Conservation (phyloP, 2,888 invertebrate species). For the Dinocampus coccinellae region DNA sequence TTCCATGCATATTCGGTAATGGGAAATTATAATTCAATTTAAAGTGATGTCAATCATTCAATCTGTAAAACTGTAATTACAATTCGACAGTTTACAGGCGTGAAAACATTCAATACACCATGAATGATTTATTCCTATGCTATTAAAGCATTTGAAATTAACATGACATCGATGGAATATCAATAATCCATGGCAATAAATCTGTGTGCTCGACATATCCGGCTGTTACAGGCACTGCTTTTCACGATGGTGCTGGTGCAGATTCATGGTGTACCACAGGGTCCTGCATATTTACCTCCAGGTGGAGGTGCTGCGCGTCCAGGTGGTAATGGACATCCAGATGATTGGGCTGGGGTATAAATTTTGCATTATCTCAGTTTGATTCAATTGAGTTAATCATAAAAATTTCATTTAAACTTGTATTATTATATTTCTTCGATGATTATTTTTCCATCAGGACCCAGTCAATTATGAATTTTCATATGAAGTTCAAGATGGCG, state of each 20-base stretch:
- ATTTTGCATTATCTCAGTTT: conserved; percentile 25
- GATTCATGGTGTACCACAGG: conserved; percentile 69
- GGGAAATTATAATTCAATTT: neutral
- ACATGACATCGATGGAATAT: conserved; percentile 4
- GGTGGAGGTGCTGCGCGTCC: conserved; percentile 61
- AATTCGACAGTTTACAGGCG: neutral
- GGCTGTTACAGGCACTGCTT: conserved; percentile 50
- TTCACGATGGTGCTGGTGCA: conserved; percentile 64
- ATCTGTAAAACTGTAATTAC: neutral
- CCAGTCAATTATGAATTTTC: conserved; percentile 77
- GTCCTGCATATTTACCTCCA: conserved; percentile 73
- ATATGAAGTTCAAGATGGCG: conserved; percentile 76
- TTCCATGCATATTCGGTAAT: neutral
- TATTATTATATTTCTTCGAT: neutral
- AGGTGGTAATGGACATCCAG: conserved; percentile 61
- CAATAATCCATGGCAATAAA: conserved; percentile 22
- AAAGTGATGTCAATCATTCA: neutral
- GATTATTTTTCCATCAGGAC: conserved; percentile 66
- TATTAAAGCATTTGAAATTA: neutral
- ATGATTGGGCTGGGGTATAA: conserved; percentile 68
- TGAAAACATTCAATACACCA: neutral
- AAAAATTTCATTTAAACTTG: neutral
- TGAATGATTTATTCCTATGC: neutral
- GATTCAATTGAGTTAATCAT: neutral
- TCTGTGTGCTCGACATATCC: conserved; percentile 25